Evolutionary conservation across 2,888 invertebrate genomes (phyloP).

Genomic region (Cyclophora albipunctata): DNA sequence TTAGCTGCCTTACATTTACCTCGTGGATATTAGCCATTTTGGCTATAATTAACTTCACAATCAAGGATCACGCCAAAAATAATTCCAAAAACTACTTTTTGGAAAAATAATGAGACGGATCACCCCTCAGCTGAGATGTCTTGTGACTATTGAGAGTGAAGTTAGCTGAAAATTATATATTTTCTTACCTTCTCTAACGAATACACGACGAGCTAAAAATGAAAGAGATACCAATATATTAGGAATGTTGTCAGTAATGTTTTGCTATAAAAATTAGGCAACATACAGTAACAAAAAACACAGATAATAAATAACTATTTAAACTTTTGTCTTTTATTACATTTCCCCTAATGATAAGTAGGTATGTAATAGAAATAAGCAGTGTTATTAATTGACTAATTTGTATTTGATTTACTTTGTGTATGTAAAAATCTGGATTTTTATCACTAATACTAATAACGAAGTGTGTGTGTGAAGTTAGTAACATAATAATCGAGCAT

Average conservation of each 20-base stretch:
- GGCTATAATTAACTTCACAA: conserved; percentile 40
- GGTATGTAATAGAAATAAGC: too few relatives aligned
- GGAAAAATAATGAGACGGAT: conserved; percentile 40
- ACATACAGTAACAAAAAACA: conserved; percentile 19
- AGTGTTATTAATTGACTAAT: too few relatives aligned
- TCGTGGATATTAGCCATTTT: conserved; percentile 76
- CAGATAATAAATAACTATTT: conserved; percentile 12
- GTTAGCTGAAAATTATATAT: conserved; percentile 37
- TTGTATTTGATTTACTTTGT: too few relatives aligned
- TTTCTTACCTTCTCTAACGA: conserved; percentile 63
- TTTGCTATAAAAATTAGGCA: conserved; percentile 10
- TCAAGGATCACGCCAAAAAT: conserved; percentile 26
- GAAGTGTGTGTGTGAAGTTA: too few relatives aligned
- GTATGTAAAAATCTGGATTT: too few relatives aligned
- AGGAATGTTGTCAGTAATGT: conserved; percentile 41
- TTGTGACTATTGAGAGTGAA: conserved; percentile 66
- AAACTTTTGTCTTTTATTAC: too few relatives aligned
- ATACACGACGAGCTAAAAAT: conserved; percentile 44
- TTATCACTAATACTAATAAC: too few relatives aligned
- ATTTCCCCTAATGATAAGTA: too few relatives aligned
- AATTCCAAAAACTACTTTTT: conserved; percentile 34
- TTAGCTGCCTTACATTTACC: conserved; percentile 78
- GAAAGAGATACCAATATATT: conserved; percentile 43
- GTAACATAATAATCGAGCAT: too few relatives aligned
- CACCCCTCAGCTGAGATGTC: conserved; percentile 71